Conservation (phyloP, 37 sponge, comb jelly and placozoan genomes). For the Theonella swinhoei region DNA sequence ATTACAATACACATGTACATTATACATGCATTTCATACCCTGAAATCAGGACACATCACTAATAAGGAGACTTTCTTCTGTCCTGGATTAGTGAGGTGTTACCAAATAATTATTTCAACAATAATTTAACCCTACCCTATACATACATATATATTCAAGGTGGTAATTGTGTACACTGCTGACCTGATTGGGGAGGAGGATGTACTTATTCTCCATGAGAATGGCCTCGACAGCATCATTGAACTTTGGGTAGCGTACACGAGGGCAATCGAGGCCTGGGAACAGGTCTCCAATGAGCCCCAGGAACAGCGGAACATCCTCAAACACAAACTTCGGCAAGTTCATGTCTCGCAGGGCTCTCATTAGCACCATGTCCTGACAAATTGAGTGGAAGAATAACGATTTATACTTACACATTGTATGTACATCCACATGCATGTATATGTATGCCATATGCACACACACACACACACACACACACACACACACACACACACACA, state of each 20-base stretch:
- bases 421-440: too few species aligned
- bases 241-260: conserved; percentile 98
- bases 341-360: conserved; percentile 99
- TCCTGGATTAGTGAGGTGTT: too few species aligned
- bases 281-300: conserved; percentile 98
- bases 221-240: conserved; percentile 97
- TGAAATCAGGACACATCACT: too few species aligned
- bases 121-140: background rate
- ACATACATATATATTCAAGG: background rate
- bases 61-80: too few species aligned
- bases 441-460: too few species aligned
- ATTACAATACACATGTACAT: too few species aligned
- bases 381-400: background rate
- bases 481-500: too few species aligned
- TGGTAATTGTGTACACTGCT: background rate
- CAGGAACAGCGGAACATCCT: conserved; percentile 98
- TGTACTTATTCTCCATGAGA: conserved; percentile 80
- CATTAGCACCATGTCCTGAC: conserved; percentile 97
- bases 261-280: conserved; percentile 98
- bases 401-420: background rate
- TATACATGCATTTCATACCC: too few species aligned
- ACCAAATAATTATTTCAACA: too few species aligned
- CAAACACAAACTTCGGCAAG: conserved; percentile 99
- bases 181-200: conserved; percentile 91
- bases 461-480: background rate